Evolutionary conservation across 2,113 vertebrate species (phyloP), one percentile per base, ranked within the genome.

Genomic region (Pogonocichla stellata): DNA sequence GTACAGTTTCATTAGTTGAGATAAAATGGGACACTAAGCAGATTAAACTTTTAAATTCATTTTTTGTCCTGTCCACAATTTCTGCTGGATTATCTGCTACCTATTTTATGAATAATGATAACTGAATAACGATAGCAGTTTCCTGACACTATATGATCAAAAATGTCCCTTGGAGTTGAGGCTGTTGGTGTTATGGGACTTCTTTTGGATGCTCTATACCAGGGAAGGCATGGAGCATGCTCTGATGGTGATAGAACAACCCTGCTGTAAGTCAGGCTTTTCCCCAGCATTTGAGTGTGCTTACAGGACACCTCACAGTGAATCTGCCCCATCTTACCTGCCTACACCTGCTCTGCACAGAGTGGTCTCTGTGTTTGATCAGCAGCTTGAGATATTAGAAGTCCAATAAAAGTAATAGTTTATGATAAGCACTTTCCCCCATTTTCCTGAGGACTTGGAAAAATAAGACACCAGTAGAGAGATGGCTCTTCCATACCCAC

Each of bases 211-310:
- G 34, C 9, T 72, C 4, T 53, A 3, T 19, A 26, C 22, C 5
- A 33, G 79, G 45, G 31, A 90, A 48, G 31, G 9, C 36, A 31
- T 14, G 28, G 15, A 8, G 2, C 9, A 4, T 54, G 20, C 4
- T 71, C 25, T 81, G 57, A 33, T 14, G 29, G 31, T 9, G 10
- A 54, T 9, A 58, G 40, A 50, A 62, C 3, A 9, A 2, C 5
- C 51, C 26, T 73, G 11, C 17, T 72, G 6, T 48, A 48, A 50
- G 15, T 25, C 12, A 57, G 17, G 13, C 19, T 86, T 75, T 82
- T 9, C 4, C 10, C 4, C 29, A 83, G 34, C 15, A 51, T 0
- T 1, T 43, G 12, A 61, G 5, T 26, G 16, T 33, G 29, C 3
- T 54, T 53, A 58, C 14, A 47, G 40, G 24, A 60, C 6, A 4